Evolutionary conservation across 2,113 vertebrate genomes (phyloP).

Genomic region (Panthera tigris): DNA sequence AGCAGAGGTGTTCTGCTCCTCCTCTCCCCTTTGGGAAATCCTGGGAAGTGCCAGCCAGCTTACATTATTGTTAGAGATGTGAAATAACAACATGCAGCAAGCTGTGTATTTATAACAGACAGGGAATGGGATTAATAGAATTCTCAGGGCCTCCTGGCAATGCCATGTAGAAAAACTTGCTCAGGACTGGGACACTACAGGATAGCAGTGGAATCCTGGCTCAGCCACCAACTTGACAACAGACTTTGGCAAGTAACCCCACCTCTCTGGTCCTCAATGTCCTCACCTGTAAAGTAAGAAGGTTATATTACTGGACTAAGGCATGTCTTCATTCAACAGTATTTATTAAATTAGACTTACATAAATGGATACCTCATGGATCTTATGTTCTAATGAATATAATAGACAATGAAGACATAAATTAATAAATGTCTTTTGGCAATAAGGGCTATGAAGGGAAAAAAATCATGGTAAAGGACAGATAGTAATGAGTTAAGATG

Average conservation of each 20-base stretch:
- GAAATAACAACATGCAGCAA: neutral
- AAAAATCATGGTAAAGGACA: neutral
- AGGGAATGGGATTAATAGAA: neutral
- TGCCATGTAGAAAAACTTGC: neutral
- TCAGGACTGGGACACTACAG: neutral
- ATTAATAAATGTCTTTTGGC: neutral
- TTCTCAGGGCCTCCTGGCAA: neutral
- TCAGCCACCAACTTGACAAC: neutral
- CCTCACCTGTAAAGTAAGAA: neutral
- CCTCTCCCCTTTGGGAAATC: constrained; percentile 45
- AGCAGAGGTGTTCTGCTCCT: constrained; percentile 76
- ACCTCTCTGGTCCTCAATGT: neutral
- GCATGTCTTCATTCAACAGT: neutral
- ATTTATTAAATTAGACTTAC: neutral
- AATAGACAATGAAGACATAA: neutral
- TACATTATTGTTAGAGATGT: constrained; percentile 13
- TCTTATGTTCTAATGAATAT: neutral
- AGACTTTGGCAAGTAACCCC: neutral
- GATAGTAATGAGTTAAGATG: neutral
- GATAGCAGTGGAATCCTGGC: neutral
- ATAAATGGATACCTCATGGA: neutral
- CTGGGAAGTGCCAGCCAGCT: constrained; percentile 11
- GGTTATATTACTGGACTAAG: neutral
- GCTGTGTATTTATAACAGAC: neutral
- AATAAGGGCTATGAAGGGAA: neutral